Conservation (phyloP, 2,888 invertebrate genomes). For the Zootermopsis nevadensis region DNA sequence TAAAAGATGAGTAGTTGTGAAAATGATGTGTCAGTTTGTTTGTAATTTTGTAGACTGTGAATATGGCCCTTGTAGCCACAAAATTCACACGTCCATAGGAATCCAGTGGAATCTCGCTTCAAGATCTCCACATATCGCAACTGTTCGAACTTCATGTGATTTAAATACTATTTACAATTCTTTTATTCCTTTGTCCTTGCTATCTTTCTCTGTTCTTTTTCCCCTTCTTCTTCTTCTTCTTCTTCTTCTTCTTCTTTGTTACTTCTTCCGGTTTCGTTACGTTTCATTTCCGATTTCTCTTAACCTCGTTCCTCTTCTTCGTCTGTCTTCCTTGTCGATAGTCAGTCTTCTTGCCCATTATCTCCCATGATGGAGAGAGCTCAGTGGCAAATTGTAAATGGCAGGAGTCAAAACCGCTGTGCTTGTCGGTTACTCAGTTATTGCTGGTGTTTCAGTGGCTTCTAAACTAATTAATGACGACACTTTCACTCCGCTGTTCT, state of each 20-base stretch:
- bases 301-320: neutral
- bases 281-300: neutral
- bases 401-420: neutral
- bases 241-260: neutral
- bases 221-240: neutral
- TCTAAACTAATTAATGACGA: slow-evolving; percentile 1
- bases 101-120: too few species aligned
- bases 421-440: neutral
- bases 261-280: neutral
- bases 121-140: too few species aligned
- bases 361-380: neutral
- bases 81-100: too few species aligned
- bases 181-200: neutral
- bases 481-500: neutral
- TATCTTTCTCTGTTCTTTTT: neutral
- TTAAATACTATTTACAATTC: too few species aligned
- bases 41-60: too few species aligned
- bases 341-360: neutral
- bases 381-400: neutral
- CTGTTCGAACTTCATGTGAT: too few species aligned
- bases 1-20: too few species aligned
- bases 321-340: neutral
- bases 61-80: too few species aligned
- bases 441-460: neutral
- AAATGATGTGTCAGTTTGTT: too few species aligned